These are phyloP conservation scores for Baccha elongata DNA, from an alignment of 2,888 invertebrate genomes.

Conservation along the genomic window DNA sequence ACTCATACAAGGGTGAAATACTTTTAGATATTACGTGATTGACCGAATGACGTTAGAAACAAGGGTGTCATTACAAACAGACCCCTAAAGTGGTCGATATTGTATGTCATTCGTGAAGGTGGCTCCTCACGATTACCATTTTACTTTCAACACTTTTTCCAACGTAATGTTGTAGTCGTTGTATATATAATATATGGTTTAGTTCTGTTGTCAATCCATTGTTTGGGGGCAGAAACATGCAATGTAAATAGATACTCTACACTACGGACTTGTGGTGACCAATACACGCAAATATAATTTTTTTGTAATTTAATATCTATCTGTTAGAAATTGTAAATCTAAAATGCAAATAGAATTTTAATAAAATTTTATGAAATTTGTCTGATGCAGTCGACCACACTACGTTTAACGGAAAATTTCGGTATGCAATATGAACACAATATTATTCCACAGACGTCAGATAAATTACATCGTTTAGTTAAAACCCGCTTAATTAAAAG, in stretches of 20 bases:
- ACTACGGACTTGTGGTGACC: too few relatives aligned
- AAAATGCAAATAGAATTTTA: too few relatives aligned
- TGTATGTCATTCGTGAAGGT: constrained; percentile 7
- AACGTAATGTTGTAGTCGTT: constrained; percentile 27
- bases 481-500: neutral
- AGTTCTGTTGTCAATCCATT: neutral
- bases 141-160: constrained; percentile 47
- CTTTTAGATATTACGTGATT: constrained; percentile 24
- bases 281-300: too few relatives aligned
- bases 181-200: neutral
- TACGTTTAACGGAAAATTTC: too few relatives aligned
- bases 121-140: neutral
- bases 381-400: too few relatives aligned
- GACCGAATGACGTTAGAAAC: constrained; percentile 33
- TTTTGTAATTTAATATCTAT: too few relatives aligned
- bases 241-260: constrained; percentile 20
- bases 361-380: too few relatives aligned
- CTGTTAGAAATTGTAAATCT: too few relatives aligned
- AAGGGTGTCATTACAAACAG: constrained; percentile 28
- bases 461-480: too few relatives aligned
- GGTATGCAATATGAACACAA: too few relatives aligned
- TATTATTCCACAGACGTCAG: too few relatives aligned
- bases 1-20: constrained; percentile 35
- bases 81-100: constrained; percentile 29
- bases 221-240: neutral